Percentiles rank a stretch among this genome's conserved stretches.
phyloP scores from a whole-genome alignment of 2,888 invertebrate species.

The Uropetala carovei region DNA sequence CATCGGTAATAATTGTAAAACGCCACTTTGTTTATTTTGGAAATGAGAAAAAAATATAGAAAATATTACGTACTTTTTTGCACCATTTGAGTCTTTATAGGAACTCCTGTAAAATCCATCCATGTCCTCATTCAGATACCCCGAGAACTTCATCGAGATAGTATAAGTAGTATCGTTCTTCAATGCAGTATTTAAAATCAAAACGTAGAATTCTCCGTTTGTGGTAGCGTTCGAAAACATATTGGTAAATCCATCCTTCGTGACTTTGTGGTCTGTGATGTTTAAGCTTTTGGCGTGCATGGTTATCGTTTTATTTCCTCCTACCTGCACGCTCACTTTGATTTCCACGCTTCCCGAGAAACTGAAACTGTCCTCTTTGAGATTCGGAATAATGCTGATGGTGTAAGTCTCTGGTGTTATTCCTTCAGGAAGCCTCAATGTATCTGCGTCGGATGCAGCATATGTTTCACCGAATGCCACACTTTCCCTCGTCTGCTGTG shows the following conservation, averaged over 20 bases:
- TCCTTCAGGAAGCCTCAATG: conserved; percentile 27
- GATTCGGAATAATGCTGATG: neutral
- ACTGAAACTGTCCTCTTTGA: neutral
- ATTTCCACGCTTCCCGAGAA: neutral
- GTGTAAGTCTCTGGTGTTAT: neutral
- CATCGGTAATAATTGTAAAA: too few species aligned
- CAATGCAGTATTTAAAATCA: conserved; percentile 75
- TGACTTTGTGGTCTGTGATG: neutral
- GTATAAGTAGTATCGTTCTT: conserved; percentile 74
- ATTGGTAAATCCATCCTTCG: neutral
- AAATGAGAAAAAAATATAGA: neutral
- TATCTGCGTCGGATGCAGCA: neutral
- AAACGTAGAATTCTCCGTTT: conserved; percentile 74
- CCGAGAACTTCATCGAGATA: conserved; percentile 78
- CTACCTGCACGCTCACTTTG: neutral
- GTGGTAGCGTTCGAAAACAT: neutral
- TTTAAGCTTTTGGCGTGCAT: neutral
- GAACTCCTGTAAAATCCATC: conserved; percentile 81
- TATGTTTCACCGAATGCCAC: neutral
- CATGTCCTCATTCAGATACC: conserved; percentile 78
- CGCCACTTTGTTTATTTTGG: too few species aligned
- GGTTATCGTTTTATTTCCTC: neutral
- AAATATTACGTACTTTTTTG: conserved; percentile 76
- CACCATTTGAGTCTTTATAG: conserved; percentile 76
- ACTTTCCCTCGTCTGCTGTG: neutral